Conservation (phyloP, 1,140 invertebrate genomes). For the Helicoverpa zea region DNA sequence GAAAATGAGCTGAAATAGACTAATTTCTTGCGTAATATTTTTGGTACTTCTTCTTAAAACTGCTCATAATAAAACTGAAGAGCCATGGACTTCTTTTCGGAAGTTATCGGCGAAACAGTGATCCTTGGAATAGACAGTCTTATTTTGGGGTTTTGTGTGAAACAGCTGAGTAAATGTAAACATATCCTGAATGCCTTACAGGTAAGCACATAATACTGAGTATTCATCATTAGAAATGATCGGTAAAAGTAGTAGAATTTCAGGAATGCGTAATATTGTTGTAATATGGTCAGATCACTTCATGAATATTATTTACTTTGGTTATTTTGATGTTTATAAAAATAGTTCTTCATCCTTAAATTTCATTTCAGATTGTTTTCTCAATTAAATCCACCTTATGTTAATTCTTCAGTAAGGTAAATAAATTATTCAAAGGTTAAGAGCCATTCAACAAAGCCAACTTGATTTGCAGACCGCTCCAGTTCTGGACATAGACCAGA, state of each 20-base stretch:
- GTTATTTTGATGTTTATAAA: too few relatives aligned
- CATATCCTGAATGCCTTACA: conserved; percentile 89
- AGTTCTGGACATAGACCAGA: conserved; percentile 88
- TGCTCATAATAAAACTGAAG: background rate
- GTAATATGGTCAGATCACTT: too few relatives aligned
- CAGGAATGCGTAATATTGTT: too few relatives aligned
- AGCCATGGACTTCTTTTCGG: conserved; percentile 83
- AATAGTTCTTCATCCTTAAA: too few relatives aligned
- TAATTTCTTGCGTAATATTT: conserved; percentile 19
- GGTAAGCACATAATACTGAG: conserved; percentile 78
- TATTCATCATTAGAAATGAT: too few relatives aligned
- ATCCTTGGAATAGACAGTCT: conserved; percentile 91
- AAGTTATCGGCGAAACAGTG: conserved; percentile 88
- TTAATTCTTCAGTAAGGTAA: too few relatives aligned
- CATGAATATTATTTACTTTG: too few relatives aligned
- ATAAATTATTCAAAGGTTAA: background rate
- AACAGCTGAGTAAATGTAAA: conserved; percentile 91
- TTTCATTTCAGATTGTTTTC: too few relatives aligned
- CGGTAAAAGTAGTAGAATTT: too few relatives aligned
- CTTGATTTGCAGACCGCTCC: conserved; percentile 88
- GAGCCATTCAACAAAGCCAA: background rate
- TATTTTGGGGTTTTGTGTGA: conserved; percentile 90
- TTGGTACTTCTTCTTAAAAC: background rate
- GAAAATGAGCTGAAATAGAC: conserved; percentile 36
- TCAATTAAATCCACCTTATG: too few relatives aligned